Conservation (phyloP, 1,140 invertebrate genomes). For the Brachystomella parvula region DNA sequence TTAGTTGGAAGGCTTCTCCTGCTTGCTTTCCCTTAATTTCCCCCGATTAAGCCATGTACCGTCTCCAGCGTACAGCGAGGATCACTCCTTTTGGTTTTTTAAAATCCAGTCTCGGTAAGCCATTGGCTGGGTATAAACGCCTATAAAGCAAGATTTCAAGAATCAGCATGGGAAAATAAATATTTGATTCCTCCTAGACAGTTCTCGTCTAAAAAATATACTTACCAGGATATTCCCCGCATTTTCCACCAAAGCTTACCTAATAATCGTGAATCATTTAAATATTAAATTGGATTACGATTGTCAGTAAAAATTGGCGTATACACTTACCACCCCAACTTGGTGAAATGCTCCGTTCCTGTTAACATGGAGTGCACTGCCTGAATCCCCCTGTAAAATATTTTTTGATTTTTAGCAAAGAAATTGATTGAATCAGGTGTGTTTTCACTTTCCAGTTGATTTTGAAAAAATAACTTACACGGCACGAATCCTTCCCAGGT, state of each 20-base stretch:
- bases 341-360: conserved; percentile 64
- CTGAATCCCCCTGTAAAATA: conserved; percentile 71
- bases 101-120: conserved; percentile 2
- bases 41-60: no score
- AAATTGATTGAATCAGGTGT: no score
- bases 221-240: conserved; percentile 1
- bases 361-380: conserved; percentile 77
- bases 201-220: neutral
- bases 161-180: neutral
- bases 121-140: neutral
- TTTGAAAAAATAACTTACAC: conserved; percentile 56
- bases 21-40: no score
- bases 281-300: no score
- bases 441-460: no score
- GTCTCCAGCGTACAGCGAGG: no score
- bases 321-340: conserved; percentile 73
- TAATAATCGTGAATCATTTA: no score
- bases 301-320: neutral
- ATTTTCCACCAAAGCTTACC: conserved; percentile 4
- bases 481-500: conserved; percentile 74
- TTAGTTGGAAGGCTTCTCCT: no score
- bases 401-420: neutral
- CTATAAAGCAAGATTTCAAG: neutral
- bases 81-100: conserved; percentile 2
- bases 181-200: no score